Conservation (phyloP, 2,113 vertebrate genomes). For the Protomyctophum bolini region DNA sequence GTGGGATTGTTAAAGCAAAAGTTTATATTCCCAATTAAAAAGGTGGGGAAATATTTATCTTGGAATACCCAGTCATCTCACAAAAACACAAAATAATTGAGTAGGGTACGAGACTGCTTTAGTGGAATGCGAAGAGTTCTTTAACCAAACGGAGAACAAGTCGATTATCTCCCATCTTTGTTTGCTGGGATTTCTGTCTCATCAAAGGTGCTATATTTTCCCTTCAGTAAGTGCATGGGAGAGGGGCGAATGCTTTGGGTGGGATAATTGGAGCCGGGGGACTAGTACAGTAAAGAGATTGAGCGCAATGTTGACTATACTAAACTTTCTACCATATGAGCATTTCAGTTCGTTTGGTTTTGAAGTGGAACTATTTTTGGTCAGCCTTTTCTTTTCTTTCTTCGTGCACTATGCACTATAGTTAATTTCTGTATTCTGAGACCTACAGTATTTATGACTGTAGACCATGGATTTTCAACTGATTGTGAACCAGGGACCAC, state of each 20-base stretch:
- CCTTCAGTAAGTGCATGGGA: constrained; percentile 29
- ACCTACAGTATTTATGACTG: not conserved
- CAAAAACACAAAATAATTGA: constrained; percentile 19
- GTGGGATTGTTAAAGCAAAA: not conserved
- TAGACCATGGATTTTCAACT: too few relatives aligned
- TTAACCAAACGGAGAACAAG: constrained; percentile 23
- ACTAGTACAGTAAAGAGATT: constrained; percentile 35
- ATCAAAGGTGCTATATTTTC: constrained; percentile 51
- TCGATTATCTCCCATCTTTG: constrained; percentile 35
- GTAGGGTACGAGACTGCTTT: constrained; percentile 3
- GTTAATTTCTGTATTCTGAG: constrained; percentile 5
- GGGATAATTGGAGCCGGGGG: constrained; percentile 54
- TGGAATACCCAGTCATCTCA: constrained; percentile 3
- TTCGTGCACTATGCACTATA: not conserved
- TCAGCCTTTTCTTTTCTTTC: not conserved
- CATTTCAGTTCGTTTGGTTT: constrained; percentile 6
- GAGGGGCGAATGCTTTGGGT: constrained; percentile 22
- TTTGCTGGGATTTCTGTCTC: constrained; percentile 30
- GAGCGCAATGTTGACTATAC: constrained; percentile 40
- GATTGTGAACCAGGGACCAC: too few relatives aligned
- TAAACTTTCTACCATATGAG: constrained; percentile 25
- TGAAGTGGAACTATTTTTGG: not conserved
- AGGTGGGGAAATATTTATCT: not conserved
- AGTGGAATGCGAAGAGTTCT: constrained; percentile 17
- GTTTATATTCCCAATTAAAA: not conserved